Conservation (phyloP, 2,113 vertebrate genomes). For the Hydrolagus affinis region DNA sequence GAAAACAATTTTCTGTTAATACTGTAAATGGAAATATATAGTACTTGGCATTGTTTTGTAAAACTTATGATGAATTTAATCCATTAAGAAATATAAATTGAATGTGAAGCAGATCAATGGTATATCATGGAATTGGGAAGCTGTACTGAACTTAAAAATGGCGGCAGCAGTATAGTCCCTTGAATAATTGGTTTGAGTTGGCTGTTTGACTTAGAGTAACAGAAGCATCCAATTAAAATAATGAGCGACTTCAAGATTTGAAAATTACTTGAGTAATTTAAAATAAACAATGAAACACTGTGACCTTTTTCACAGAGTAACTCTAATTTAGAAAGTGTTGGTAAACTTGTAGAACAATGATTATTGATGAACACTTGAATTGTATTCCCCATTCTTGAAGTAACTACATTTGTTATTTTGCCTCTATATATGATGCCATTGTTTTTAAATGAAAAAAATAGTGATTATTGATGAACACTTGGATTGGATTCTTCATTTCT, state of each 20-base stretch:
- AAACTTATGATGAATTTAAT: too few species aligned
- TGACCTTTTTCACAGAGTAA: not conserved
- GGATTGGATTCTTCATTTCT: too few species aligned
- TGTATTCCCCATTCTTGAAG: too few species aligned
- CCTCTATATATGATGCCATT: too few species aligned
- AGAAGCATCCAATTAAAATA: slow-evolving; percentile 26
- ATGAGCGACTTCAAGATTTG: not conserved
- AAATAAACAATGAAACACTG: not conserved
- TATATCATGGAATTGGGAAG: not conserved
- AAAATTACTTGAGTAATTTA: slow-evolving; percentile 4
- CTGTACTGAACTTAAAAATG: not conserved
- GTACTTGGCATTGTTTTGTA: too few species aligned
- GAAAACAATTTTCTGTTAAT: too few species aligned
- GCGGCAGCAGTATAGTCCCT: not conserved
- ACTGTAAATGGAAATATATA: too few species aligned
- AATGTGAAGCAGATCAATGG: not conserved
- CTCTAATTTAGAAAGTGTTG: not conserved
- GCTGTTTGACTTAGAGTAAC: not conserved
- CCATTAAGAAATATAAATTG: too few species aligned
- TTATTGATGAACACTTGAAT: not conserved
- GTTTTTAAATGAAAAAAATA: too few species aligned
- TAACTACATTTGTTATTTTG: too few species aligned
- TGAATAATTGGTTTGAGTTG: not conserved
- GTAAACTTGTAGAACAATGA: not conserved
- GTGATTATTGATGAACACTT: too few species aligned